Base-by-base conservation (phyloP, 1,140 invertebrate genomes). In the Sycophaga agraensis region DNA sequence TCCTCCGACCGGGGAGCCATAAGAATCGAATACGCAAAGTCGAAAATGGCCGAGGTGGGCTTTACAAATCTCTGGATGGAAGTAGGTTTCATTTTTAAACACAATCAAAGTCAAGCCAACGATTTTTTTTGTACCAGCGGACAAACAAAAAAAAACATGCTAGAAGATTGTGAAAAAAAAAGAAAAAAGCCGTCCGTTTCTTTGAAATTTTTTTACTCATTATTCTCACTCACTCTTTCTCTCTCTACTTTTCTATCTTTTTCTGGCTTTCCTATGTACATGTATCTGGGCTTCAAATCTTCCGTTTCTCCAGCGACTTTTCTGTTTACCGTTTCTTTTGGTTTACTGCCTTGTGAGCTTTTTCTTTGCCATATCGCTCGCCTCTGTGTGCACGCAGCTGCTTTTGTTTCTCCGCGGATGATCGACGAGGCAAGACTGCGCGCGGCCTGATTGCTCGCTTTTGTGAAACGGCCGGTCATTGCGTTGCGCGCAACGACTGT, bases 21-120 rank as follows among this genome's bases (percentile, higher is more conserved):
- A 80, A 89, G 95, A 81, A 96, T 98, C 81, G 96, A 98, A 87
- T 98, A 94, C 86, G 96, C 96, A 79, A 95, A 96, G 85, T 95
- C 91, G 83, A 97, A 97, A 88, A 97, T 98, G 95, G 87, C 85
- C 73, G 91, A 93, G 84, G 87, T 89, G 83, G 85, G 78, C 74
- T 79, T 81, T 76, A 78, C 78, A 73, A 79, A 78, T 74, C 73
- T 80, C 71, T 80, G 78, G 79, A 80, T 79, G 69, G 77, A 81
- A 80, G 78, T 81, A 80, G 75, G 78, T 80, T 78, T 70, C 42
- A 42, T 42, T 54, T 34, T 37, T 58, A 49, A 49, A 14, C 45
- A 49, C n/a, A n/a, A n/a, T n/a, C n/a, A 57, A 49, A 11, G 45
- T 26, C 34, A 39, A 12, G 9, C 16, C 34, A n/a, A n/a, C n/a